Conservation (phyloP, 2,113 vertebrate genomes). For the Cyanoliseus patagonus region DNA sequence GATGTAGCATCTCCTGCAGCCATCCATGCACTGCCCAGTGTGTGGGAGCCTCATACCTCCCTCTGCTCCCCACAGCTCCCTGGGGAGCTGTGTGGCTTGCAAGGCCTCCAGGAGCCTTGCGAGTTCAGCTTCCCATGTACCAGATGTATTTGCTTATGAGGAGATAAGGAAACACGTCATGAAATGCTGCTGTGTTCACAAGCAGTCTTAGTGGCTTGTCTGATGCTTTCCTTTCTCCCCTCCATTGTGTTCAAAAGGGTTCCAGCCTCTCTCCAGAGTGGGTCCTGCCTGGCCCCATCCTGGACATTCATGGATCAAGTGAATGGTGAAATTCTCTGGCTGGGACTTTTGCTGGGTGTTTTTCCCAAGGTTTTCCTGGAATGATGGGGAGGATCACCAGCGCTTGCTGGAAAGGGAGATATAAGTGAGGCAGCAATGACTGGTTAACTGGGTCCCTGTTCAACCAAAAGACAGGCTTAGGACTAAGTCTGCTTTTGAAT, state of each 20-base stretch:
- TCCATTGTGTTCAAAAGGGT: neutral
- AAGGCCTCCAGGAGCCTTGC: neutral
- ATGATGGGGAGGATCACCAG: rapidly evolving
- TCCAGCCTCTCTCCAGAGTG: neutral
- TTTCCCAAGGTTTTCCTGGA: neutral
- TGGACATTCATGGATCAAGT: neutral
- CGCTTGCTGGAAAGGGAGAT: rapidly evolving
- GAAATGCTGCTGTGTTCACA: rapidly evolving
- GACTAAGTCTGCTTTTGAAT: neutral
- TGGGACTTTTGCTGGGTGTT: rapidly evolving
- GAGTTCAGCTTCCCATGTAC: neutral
- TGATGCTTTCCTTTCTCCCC: neutral
- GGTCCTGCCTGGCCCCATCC: neutral
- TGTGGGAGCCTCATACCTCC: neutral
- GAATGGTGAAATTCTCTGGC: neutral
- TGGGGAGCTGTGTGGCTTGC: neutral
- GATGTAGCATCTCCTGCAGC: neutral
- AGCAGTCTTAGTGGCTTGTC: neutral
- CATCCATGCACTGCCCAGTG: rapidly evolving
- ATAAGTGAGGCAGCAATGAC: neutral
- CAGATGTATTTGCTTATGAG: neutral
- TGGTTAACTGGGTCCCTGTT: neutral
- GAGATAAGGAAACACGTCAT: neutral
- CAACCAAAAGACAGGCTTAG: neutral
- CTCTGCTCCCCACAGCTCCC: neutral